A percentile compares a stretch with the other conserved stretches of the same genome.
phyloP scores from a whole-genome alignment of 2,888 invertebrate genomes.

The Cylindroiulus punctatus region DNA sequence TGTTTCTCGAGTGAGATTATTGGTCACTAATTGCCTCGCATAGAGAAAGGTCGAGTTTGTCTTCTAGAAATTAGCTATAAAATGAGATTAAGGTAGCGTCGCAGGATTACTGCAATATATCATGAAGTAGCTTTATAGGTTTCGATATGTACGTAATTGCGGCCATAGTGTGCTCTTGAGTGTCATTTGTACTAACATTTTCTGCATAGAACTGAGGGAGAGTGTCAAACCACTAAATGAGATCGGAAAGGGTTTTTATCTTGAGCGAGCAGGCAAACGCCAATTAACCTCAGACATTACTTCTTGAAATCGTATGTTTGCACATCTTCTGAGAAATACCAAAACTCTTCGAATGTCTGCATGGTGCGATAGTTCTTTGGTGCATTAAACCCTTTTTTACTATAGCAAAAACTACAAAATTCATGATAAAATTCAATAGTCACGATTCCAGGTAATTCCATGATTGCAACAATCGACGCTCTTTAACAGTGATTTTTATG shows the following conservation, averaged over 20 bases:
- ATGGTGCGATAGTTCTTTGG: background rate
- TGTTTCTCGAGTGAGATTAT: background rate
- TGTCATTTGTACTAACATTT: background rate
- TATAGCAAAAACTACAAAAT: background rate
- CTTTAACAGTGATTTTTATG: too few relatives aligned
- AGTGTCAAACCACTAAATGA: background rate
- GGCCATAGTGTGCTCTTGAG: background rate
- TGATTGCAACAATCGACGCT: too few relatives aligned
- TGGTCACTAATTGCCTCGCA: background rate
- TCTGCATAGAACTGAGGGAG: background rate
- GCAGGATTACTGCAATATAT: background rate
- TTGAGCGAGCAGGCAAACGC: background rate
- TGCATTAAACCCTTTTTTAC: background rate
- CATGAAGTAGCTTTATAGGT: background rate
- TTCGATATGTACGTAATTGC: background rate
- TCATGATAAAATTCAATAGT: too few relatives aligned
- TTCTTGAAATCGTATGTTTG: background rate
- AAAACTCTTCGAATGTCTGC: background rate
- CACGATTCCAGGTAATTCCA: too few relatives aligned
- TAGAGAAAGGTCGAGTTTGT: background rate
- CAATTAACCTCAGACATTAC: background rate
- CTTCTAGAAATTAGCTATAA: background rate
- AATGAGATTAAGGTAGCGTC: background rate
- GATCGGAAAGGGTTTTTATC: background rate
- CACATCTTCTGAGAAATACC: background rate